Evolutionary conservation across 2,888 invertebrate species (phyloP), one percentile per base, ranked within the genome.

Genomic region (Chrysolina americana): DNA sequence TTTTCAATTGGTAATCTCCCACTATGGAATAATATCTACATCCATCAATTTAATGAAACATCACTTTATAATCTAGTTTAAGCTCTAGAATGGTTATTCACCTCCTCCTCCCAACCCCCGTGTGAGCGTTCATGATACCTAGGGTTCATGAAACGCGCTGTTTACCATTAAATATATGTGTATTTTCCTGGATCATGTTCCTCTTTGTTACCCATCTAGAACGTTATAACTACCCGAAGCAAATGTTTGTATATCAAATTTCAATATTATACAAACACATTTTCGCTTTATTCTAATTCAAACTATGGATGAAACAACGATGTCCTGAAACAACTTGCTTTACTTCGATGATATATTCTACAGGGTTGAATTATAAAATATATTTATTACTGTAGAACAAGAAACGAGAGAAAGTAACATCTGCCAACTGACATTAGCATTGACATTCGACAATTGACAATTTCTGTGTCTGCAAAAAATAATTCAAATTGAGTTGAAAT

Each of bases 171-270:
- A 10, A 53, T 21, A 11, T 19, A 8, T 19, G 9, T 53, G 21
- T 53, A 53, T 53, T 53, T 21, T 53, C 53, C 21, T 5, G 53
- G 21, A 53, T 19, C 19, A 53, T 21, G 53, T 23, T 53, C 21
- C 53, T 21, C 53, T 23, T 53, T 53, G 53, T 53, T 53, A 21
- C 15, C 13, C 53, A 11, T 13, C 21, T 21, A 11, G 15, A 53
- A 23, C 53, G 53, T 53, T 53, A 11, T 53, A 19, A 53, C 19
- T 17, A 53, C 53, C 53, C 53, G 21, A 19, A 11, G 53, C 53
- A 53, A 53, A 19, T 53, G 53, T 53, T 53, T 53, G 53, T 53
- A 53, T 53, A 53, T 53, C 53, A 53, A 53, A 53, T 53, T 53
- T 53, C 53, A 53, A 53, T 53, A 21, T 21, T 11, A 53, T 53